Conservation (phyloP, 2,888 invertebrate genomes). For the Scaptomyza caliginosa region DNA sequence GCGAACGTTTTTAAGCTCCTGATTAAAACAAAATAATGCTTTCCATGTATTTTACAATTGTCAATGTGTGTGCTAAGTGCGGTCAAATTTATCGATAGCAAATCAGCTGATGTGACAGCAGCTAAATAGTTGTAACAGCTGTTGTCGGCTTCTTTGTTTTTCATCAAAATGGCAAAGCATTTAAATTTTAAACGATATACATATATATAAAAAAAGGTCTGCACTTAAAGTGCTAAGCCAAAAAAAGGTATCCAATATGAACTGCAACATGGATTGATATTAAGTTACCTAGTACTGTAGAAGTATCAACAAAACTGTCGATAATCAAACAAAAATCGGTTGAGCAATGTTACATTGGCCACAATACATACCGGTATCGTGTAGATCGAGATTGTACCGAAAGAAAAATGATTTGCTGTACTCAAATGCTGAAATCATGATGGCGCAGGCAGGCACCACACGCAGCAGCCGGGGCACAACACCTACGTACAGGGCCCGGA, state of each 20-base stretch:
- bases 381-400: conserved; percentile 54
- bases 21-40: conserved; percentile 21
- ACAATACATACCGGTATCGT: conserved; percentile 50
- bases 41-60: conserved; percentile 10
- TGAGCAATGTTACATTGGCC: neutral
- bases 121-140: conserved; percentile 20
- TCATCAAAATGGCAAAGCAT: too few species aligned
- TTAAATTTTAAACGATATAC: too few species aligned
- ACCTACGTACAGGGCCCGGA: conserved; percentile 57
- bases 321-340: neutral
- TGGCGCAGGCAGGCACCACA: conserved; percentile 70
- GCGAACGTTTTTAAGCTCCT: conserved; percentile 7
- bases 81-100: conserved; percentile 33
- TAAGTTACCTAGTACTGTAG: neutral
- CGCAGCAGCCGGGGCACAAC: conserved; percentile 63
- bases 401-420: conserved; percentile 70
- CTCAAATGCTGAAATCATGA: conserved; percentile 71
- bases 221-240: too few species aligned
- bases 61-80: conserved; percentile 2
- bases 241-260: too few species aligned
- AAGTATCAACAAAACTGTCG: neutral
- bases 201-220: too few species aligned
- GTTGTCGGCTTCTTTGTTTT: neutral
- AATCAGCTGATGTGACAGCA: conserved; percentile 37
- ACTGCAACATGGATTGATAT: neutral